Conservation (phyloP, 2,113 vertebrate species). For the Dicentrarchus labrax region DNA sequence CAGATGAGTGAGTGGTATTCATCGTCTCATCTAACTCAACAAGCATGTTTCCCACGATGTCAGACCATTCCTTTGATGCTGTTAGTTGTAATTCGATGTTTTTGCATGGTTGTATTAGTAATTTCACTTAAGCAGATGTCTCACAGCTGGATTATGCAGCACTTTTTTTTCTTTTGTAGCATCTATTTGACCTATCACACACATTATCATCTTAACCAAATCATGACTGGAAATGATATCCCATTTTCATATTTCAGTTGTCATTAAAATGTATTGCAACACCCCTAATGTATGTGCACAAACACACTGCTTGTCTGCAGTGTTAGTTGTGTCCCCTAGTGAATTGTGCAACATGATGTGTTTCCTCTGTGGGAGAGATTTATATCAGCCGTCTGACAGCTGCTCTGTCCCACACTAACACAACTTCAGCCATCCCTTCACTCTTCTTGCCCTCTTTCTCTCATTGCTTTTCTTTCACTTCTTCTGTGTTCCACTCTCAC, state of each 20-base stretch:
- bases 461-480: neutral
- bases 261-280: neutral
- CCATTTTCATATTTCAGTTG: neutral
- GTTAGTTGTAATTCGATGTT: neutral
- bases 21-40: neutral
- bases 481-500: neutral
- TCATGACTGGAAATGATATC: neutral
- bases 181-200: neutral
- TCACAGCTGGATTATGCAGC: neutral
- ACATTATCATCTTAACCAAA: neutral
- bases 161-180: neutral
- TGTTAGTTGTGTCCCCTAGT: neutral
- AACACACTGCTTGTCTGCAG: conserved; percentile 3
- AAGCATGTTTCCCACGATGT: neutral
- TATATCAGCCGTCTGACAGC: conserved; percentile 20
- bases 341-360: conserved; percentile 2
- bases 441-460: neutral
- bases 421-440: neutral
- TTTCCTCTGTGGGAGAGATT: conserved; percentile 29
- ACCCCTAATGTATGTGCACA: neutral
- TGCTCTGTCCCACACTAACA: conserved; percentile 3
- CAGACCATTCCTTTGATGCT: neutral
- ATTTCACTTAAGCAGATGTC: neutral
- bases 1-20: neutral
- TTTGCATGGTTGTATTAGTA: neutral